A percentile compares a stretch with the other conserved stretches of the same genome.
Evolutionary conservation across 2,113 vertebrate genomes (phyloP).

Genomic region (Butorides virescens): DNA sequence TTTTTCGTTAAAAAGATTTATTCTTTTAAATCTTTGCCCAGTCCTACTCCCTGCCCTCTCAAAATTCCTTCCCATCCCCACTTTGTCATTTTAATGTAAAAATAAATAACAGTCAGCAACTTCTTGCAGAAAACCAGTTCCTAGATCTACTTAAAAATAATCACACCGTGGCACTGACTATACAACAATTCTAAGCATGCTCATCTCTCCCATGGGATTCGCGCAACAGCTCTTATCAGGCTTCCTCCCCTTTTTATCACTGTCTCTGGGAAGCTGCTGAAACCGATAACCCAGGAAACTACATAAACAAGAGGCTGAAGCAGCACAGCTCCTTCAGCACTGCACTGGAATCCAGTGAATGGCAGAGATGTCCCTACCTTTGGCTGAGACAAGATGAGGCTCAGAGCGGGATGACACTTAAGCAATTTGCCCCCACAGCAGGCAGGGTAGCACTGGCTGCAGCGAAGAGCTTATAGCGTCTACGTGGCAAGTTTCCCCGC

Average conservation of each 20-base stretch:
- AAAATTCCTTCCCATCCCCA: background rate
- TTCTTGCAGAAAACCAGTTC: background rate
- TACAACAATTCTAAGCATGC: slow-evolving; percentile 7
- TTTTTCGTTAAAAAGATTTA: slow-evolving; percentile 9
- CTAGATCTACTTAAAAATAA: background rate
- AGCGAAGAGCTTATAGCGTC: background rate
- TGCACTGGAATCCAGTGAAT: background rate
- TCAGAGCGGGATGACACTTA: background rate
- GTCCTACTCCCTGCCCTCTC: background rate
- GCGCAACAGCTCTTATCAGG: background rate
- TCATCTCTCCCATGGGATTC: background rate
- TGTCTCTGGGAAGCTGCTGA: background rate
- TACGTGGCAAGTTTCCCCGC: background rate
- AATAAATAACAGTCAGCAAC: background rate
- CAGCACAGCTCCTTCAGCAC: background rate
- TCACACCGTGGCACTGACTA: background rate
- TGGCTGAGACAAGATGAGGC: background rate
- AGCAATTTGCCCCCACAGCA: background rate
- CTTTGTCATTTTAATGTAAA: background rate
- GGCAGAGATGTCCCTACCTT: background rate
- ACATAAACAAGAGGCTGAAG: background rate
- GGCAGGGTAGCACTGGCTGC: background rate
- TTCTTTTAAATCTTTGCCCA: background rate
- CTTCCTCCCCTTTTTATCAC: background rate
- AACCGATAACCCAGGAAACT: background rate